These are phyloP conservation scores for Boloria euphrosyne DNA, from an alignment of 2,888 invertebrate species.

Conservation along the genomic window DNA sequence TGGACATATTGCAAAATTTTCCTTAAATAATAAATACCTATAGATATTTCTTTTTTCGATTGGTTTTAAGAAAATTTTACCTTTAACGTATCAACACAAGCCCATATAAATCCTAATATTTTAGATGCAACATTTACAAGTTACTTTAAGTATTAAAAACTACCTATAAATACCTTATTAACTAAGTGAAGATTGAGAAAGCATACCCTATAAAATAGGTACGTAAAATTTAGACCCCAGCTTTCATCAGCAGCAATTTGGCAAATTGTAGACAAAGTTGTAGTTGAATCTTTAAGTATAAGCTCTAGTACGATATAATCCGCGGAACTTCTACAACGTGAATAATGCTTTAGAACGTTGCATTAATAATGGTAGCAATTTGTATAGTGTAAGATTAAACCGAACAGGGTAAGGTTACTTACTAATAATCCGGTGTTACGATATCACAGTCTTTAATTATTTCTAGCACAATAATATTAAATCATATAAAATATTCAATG, in stretches of 20 bases:
- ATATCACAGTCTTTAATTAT: conserved; percentile 2
- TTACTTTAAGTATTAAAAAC: too few species aligned
- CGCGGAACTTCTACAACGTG: conserved; percentile 27
- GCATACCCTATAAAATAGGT: background rate
- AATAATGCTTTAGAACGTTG: conserved; percentile 25
- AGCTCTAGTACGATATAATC: conserved; percentile 27
- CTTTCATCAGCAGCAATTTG: conserved; percentile 27
- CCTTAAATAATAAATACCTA: conserved; percentile 6
- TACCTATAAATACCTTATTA: too few species aligned
- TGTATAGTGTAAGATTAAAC: conserved; percentile 16
- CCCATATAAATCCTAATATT: too few species aligned
- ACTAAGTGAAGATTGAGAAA: too few species aligned
- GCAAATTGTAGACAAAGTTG: conserved; percentile 32
- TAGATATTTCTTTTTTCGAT: background rate
- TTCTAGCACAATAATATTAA: background rate
- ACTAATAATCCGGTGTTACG: conserved; percentile 13
- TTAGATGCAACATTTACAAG: too few species aligned
- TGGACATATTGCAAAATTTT: conserved; percentile 29
- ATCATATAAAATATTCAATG: background rate
- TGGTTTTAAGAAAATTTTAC: background rate
- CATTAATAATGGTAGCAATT: conserved; percentile 24
- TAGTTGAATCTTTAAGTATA: conserved; percentile 33
- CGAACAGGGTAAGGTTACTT: conserved; percentile 5
- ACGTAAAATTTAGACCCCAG: conserved; percentile 24
- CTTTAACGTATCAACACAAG: background rate